phyloP scores from a whole-genome alignment of 1,140 invertebrate species.

The Anoplolepis gracilipes region DNA sequence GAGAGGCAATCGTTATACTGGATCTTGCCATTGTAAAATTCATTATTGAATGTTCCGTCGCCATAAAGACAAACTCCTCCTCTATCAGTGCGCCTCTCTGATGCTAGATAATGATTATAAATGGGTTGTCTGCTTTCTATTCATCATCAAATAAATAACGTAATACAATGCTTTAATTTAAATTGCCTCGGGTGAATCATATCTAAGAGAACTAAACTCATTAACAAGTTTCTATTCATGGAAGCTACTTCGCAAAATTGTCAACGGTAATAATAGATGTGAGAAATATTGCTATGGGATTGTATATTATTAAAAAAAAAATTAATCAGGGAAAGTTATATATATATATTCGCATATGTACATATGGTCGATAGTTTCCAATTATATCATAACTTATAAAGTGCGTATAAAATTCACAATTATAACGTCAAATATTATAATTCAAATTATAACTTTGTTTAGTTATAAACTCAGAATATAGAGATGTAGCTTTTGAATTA shows the following conservation, averaged over 20 bases:
- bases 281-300: conserved; percentile 1
- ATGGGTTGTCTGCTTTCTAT: conserved; percentile 19
- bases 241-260: conserved; percentile 31
- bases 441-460: too few relatives aligned
- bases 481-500: not conserved
- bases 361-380: not conserved
- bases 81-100: not conserved
- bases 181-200: conserved; percentile 36
- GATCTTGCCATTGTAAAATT: conserved; percentile 52
- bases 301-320: conserved; percentile 30
- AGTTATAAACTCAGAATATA: not conserved
- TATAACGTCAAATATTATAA: not conserved
- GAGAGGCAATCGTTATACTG: conserved; percentile 40
- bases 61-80: not conserved
- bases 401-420: not conserved
- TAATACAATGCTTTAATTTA: conserved; percentile 57
- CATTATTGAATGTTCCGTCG: conserved; percentile 28
- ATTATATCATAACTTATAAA: conserved; percentile 2
- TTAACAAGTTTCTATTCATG: conserved; percentile 57
- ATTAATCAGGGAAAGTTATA: conserved; percentile 22
- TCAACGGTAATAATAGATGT: conserved; percentile 14
- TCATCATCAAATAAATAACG: conserved; percentile 49
- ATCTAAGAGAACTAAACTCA: conserved; percentile 44
- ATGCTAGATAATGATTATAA: conserved; percentile 51
- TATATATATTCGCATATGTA: not conserved